These are phyloP conservation scores for Corythornis madagascariensis DNA, from an alignment of 2,113 vertebrate species.

Conservation along the genomic window DNA sequence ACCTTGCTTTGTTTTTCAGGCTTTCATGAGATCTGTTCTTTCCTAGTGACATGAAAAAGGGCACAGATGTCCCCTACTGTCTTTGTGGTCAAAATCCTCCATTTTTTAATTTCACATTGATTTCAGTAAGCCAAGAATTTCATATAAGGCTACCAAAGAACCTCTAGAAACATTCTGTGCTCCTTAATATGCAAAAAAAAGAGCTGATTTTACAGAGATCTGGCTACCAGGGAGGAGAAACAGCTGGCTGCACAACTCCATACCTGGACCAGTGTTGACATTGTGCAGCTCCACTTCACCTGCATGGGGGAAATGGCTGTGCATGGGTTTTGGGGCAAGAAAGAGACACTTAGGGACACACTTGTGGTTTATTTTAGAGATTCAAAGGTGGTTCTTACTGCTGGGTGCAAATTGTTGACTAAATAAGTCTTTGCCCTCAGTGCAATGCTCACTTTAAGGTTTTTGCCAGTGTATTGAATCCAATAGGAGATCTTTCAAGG, in stretches of 20 bases:
- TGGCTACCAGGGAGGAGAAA: no score
- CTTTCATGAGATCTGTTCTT: background rate
- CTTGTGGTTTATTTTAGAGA: background rate
- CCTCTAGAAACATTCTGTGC: background rate
- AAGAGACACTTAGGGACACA: background rate
- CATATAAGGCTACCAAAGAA: background rate
- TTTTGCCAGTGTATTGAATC: background rate
- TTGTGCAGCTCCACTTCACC: background rate
- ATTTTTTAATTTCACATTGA: background rate
- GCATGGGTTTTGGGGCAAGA: background rate
- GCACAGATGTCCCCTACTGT: background rate
- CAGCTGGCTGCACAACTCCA: background rate
- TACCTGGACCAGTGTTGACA: background rate
- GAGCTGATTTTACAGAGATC: background rate
- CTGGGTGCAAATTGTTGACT: background rate
- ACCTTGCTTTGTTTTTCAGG: background rate
- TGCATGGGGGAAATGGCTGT: background rate
- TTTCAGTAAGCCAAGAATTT: background rate
- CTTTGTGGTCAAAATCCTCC: background rate
- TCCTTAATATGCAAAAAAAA: background rate
- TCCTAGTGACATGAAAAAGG: background rate
- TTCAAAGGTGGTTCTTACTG: background rate
- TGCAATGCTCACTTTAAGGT: background rate
- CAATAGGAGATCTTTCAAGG: background rate
- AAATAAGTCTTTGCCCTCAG: background rate